These are phyloP conservation scores for Drosophila maculinotata DNA, from an alignment of 2,888 invertebrate genomes.

Conservation along the genomic window DNA sequence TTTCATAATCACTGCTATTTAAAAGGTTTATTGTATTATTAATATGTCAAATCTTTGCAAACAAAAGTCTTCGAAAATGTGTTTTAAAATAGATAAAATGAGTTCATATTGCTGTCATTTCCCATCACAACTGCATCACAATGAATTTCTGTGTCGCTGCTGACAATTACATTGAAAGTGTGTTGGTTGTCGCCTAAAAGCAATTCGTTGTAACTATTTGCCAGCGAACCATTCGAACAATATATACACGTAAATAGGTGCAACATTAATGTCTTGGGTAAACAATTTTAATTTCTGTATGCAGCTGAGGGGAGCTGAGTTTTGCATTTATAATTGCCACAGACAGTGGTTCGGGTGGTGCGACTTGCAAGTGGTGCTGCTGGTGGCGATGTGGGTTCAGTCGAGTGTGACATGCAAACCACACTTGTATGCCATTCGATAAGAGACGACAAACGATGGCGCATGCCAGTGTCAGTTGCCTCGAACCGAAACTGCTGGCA, in stretches of 20 bases:
- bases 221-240: slow-evolving; percentile 23
- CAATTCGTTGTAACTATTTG: slow-evolving; percentile 69
- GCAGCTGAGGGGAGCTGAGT: slow-evolving; percentile 38
- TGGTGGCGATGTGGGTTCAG: slow-evolving; percentile 11
- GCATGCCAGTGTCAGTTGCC: slow-evolving; percentile 56
- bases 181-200: slow-evolving; percentile 70
- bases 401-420: slow-evolving; percentile 61
- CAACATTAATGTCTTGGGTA: slow-evolving; percentile 75
- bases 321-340: slow-evolving; percentile 64
- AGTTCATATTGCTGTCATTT: background rate
- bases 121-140: background rate
- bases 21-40: too few species aligned
- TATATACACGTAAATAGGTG: slow-evolving; percentile 32
- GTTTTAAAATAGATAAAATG: background rate
- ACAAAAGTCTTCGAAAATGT: background rate
- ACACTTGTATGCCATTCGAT: slow-evolving; percentile 59
- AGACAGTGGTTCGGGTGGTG: slow-evolving; percentile 7
- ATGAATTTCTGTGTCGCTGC: slow-evolving; percentile 2
- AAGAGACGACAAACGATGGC: slow-evolving; percentile 72
- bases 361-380: background rate
- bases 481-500: slow-evolving; percentile 62
- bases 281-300: slow-evolving; percentile 74
- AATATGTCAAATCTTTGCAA: too few species aligned
- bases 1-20: too few species aligned
- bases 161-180: slow-evolving; percentile 42